Percentiles rank a stretch among this genome's conserved stretches.
Evolutionary conservation across 2,888 invertebrate species (phyloP).

Genomic region (Cyrtodaria siliqua): DNA sequence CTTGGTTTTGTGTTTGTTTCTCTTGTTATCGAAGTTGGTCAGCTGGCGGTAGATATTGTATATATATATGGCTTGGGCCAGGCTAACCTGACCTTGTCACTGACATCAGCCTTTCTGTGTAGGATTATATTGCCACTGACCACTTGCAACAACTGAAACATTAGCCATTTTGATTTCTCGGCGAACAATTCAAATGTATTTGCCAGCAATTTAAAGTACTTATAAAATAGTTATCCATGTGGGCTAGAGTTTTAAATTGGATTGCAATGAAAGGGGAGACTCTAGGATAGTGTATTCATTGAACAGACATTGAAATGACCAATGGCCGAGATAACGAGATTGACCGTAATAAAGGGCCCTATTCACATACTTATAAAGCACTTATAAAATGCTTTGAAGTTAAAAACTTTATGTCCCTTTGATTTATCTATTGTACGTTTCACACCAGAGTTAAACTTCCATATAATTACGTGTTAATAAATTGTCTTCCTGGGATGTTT

Average conservation of each 20-base stretch:
- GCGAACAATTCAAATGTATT: not conserved
- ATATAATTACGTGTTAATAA: constrained; percentile 40
- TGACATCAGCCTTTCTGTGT: not conserved
- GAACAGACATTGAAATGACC: constrained; percentile 22
- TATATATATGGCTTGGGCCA: constrained; percentile 10
- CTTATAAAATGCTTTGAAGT: constrained; percentile 50
- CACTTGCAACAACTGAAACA: not conserved
- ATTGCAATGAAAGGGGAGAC: constrained; percentile 19
- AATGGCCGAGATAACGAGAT: constrained; percentile 27
- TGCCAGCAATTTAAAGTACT: not conserved
- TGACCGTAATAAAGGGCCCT: constrained; percentile 37
- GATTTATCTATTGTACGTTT: constrained; percentile 50
- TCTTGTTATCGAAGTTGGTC: constrained; percentile 12
- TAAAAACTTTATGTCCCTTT: constrained; percentile 22
- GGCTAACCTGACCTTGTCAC: constrained; percentile 41
- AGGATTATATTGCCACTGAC: too few species aligned
- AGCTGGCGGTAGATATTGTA: constrained; percentile 9
- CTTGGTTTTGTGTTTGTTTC: too few species aligned
- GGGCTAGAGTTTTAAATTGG: constrained; percentile 13
- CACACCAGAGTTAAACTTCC: constrained; percentile 40
- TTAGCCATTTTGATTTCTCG: not conserved
- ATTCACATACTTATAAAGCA: constrained; percentile 37
- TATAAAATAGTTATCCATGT: not conserved
- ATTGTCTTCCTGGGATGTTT: not conserved
- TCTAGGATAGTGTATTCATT: not conserved